Conservation (phyloP, 2,888 invertebrate species). For the Heliconius ismenius region DNA sequence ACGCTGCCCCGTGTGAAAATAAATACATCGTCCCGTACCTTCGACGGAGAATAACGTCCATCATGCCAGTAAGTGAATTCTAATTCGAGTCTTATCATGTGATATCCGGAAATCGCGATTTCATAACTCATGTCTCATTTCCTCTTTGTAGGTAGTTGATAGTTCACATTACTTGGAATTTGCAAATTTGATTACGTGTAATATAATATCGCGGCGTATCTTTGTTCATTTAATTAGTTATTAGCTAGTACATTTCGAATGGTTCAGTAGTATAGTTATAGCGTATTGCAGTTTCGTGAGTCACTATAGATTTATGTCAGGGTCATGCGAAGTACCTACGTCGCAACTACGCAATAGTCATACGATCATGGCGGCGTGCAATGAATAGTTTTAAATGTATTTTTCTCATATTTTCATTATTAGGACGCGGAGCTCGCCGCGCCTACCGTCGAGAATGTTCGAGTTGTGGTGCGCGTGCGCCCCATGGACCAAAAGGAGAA, state of each 20-base stretch:
- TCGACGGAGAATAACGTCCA: slow-evolving; percentile 52
- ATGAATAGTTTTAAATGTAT: slow-evolving; percentile 26
- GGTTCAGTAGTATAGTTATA: slow-evolving; percentile 14
- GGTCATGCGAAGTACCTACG: slow-evolving; percentile 53
- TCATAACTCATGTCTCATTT: slow-evolving; percentile 50
- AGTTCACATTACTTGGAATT: slow-evolving; percentile 42
- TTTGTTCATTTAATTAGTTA: not conserved
- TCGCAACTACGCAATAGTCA: slow-evolving; percentile 53
- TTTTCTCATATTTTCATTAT: slow-evolving; percentile 42
- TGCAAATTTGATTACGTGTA: slow-evolving; percentile 41
- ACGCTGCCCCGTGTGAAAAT: slow-evolving; percentile 52
- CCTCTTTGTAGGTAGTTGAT: slow-evolving; percentile 42
- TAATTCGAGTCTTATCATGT: slow-evolving; percentile 55
- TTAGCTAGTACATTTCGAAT: not conserved
- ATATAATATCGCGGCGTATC: slow-evolving; percentile 22
- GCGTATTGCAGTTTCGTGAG: slow-evolving; percentile 44
- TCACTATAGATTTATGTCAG: slow-evolving; percentile 58
- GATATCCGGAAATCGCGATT: slow-evolving; percentile 59
- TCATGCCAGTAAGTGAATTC: slow-evolving; percentile 72
- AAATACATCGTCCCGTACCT: slow-evolving; percentile 55
- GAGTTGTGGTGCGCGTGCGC: slow-evolving; percentile 96
- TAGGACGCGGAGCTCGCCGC: slow-evolving; percentile 77
- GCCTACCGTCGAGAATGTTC: slow-evolving; percentile 94
- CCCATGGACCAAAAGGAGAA: slow-evolving; percentile 95
- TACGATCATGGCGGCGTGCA: slow-evolving; percentile 40